These are phyloP conservation scores for Eulemur rubriventer DNA, from an alignment of 2,797 vertebrate species.

Conservation along the genomic window DNA sequence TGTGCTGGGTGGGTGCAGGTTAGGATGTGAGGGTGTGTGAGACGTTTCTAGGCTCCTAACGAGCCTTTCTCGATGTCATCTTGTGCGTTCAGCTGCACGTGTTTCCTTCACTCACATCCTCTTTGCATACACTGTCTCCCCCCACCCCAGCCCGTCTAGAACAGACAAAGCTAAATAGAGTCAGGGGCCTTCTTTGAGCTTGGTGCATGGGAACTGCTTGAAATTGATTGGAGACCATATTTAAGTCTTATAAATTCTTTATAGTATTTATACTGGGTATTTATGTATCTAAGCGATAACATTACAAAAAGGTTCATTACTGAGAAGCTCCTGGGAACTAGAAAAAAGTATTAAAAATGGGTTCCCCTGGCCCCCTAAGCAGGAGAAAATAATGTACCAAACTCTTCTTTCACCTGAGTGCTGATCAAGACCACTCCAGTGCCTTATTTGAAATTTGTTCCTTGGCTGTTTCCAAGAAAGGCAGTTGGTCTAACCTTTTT, in stretches of 20 bases:
- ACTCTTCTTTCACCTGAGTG: not conserved
- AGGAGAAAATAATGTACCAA: not conserved
- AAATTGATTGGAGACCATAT: not conserved
- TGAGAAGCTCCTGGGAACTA: not conserved
- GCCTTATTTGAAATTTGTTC: not conserved
- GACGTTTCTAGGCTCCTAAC: rapidly evolving
- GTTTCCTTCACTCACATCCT: not conserved
- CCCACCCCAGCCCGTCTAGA: not conserved
- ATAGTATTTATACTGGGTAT: not conserved
- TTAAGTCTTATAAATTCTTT: not conserved
- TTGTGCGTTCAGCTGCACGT: not conserved
- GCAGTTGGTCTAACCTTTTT: not conserved
- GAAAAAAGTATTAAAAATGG: not conserved
- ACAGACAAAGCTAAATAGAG: not conserved
- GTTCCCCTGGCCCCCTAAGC: rapidly evolving
- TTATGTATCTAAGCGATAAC: not conserved
- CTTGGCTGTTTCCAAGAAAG: not conserved
- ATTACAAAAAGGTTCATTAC: not conserved
- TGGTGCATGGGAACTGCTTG: not conserved
- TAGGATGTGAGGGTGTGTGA: rapidly evolving
- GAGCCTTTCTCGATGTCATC: not conserved
- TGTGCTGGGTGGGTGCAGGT: not conserved
- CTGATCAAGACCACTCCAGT: not conserved
- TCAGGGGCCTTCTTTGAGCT: not conserved
- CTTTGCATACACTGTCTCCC: not conserved